Conservation (phyloP, 2,113 vertebrate species). For the Sakesphorus luctuosus region DNA sequence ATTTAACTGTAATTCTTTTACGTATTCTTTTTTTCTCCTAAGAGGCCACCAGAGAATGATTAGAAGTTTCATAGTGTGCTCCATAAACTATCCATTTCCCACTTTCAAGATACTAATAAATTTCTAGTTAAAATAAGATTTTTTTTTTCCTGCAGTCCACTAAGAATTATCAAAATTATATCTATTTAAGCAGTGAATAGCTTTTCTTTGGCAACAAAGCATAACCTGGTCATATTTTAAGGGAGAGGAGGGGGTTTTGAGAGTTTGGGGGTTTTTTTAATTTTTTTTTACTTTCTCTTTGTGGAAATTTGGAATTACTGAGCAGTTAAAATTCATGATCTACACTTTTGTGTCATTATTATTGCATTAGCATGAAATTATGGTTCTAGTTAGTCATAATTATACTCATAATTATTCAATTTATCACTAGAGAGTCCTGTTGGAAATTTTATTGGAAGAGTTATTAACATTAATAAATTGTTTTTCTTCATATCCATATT, state of each 20-base stretch:
- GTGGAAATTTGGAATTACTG: conserved; percentile 75
- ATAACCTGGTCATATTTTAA: conserved; percentile 25
- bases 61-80: background rate
- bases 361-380: conserved; percentile 85
- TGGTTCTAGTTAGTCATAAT: conserved; percentile 83
- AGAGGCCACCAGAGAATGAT: background rate
- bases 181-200: background rate
- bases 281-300: background rate
- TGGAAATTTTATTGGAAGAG: conserved; percentile 81
- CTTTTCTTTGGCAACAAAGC: background rate
- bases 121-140: conserved; percentile 7
- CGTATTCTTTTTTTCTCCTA: background rate
- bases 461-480: conserved; percentile 87
- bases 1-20: background rate
- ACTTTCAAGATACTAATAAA: background rate
- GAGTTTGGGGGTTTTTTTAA: no score
- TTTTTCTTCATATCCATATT: conserved; percentile 81
- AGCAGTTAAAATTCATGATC: conserved; percentile 84
- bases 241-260: background rate
- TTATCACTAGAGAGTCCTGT: conserved; percentile 82
- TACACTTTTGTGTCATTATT: conserved; percentile 82
- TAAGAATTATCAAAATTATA: background rate
- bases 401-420: conserved; percentile 84
- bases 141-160: background rate
- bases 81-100: background rate